phyloP scores from a whole-genome alignment of 53 echinoderm and acorn worm species.

The Crossaster papposus region DNA sequence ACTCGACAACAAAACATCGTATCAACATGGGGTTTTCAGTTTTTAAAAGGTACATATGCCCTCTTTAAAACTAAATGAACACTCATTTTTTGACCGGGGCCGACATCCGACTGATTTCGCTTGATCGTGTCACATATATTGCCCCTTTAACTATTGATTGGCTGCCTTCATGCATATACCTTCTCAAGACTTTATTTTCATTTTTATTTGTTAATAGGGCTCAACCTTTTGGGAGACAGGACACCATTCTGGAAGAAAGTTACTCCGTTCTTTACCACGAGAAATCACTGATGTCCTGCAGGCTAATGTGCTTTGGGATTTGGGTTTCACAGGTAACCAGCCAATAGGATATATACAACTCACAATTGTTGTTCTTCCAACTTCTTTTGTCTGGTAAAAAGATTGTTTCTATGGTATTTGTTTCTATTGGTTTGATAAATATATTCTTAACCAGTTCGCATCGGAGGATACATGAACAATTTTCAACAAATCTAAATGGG shows the following conservation, averaged over 20 bases:
- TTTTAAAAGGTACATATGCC: no score
- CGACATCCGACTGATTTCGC: no score
- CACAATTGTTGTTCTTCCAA: not conserved
- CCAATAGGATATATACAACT: not conserved
- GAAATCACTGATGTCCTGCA: constrained; percentile 96
- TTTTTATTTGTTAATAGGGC: constrained; percentile 54
- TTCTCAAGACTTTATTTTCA: not conserved
- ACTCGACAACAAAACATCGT: no score
- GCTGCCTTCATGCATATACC: not conserved
- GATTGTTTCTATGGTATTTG: no score
- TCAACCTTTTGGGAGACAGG: constrained; percentile 84
- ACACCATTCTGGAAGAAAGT: constrained; percentile 73
- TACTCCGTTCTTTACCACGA: constrained; percentile 89
- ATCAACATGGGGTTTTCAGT: no score
- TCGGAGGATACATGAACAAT: no score
- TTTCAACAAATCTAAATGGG: no score
- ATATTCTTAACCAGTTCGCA: no score
- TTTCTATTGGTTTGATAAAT: no score
- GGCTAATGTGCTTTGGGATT: constrained; percentile 95
- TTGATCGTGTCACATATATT: no score
- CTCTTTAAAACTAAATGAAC: no score
- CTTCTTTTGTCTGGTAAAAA: not conserved
- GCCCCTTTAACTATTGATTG: not conserved
- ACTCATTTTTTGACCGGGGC: no score
- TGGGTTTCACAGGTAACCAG: constrained; percentile 87